Evolutionary conservation across 2,888 invertebrate species (phyloP).

Genomic region (Brenthis daphne): DNA sequence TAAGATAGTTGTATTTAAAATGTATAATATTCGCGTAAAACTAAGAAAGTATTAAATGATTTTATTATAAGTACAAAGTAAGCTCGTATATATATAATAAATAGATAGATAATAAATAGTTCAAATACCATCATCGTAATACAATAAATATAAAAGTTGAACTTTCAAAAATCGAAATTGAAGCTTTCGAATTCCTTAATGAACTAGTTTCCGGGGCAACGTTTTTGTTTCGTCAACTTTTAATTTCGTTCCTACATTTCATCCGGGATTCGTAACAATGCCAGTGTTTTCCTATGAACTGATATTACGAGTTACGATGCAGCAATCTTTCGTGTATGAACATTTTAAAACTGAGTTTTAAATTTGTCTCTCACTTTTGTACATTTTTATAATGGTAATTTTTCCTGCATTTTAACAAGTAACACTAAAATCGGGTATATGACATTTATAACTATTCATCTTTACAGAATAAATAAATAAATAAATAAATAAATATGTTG

Average conservation of each 20-base stretch:
- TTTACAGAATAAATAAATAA: too few species aligned
- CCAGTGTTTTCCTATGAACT: constrained; percentile 42
- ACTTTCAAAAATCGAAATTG: constrained; percentile 17
- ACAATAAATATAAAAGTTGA: constrained; percentile 4
- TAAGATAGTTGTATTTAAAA: too few species aligned
- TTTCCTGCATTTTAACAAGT: too few species aligned
- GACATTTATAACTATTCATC: too few species aligned
- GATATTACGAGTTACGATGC: constrained; percentile 28
- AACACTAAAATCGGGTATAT: too few species aligned
- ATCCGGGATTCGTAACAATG: constrained; percentile 33
- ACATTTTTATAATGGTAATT: too few species aligned
- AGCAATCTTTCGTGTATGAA: constrained; percentile 8
- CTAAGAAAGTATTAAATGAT: too few species aligned
- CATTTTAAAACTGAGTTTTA: background rate
- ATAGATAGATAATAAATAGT: too few species aligned
- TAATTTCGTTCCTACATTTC: constrained; percentile 51
- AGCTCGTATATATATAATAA: too few species aligned
- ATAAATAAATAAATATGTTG: too few species aligned
- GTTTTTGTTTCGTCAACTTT: constrained; percentile 50
- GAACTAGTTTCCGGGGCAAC: constrained; percentile 35
- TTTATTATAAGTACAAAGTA: too few species aligned
- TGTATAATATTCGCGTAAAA: too few species aligned
- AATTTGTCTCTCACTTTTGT: background rate
- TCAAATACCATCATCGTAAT: constrained; percentile 9
- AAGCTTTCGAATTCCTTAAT: constrained; percentile 20